Percentiles rank a stretch among this genome's conserved stretches.
phyloP scores from a whole-genome alignment of 2,797 vertebrate genomes.

The Danionella dracula region DNA sequence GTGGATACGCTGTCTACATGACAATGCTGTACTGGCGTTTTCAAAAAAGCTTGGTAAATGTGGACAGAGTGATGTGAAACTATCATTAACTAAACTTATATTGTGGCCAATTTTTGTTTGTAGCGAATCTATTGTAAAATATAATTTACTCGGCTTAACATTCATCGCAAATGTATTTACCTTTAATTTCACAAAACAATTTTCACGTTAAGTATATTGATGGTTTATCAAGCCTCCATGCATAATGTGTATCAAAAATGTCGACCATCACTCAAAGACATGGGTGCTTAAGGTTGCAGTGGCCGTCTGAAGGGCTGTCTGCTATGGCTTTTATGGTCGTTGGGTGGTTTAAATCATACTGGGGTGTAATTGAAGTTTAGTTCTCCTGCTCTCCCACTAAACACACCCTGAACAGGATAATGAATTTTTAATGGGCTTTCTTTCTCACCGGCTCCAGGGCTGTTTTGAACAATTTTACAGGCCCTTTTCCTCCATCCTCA shows the following conservation, averaged over 20 bases:
- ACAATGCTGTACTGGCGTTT: too few relatives aligned
- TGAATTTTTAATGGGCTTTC: slow-evolving; percentile 60
- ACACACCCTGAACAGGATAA: slow-evolving; percentile 59
- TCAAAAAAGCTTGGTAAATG: too few relatives aligned
- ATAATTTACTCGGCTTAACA: too few relatives aligned
- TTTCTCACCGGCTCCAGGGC: slow-evolving; percentile 45
- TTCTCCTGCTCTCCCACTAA: slow-evolving; percentile 52
- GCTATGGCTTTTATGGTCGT: slow-evolving; percentile 50
- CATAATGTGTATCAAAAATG: slow-evolving; percentile 16
- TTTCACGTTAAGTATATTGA: too few relatives aligned
- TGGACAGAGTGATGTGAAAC: too few relatives aligned
- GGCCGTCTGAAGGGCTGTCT: slow-evolving; percentile 16
- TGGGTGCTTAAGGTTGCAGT: not conserved
- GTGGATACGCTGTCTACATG: too few relatives aligned
- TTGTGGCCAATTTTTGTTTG: too few relatives aligned
- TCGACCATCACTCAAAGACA: slow-evolving; percentile 7
- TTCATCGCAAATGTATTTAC: too few relatives aligned
- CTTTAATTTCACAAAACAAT: too few relatives aligned
- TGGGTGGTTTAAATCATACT: slow-evolving; percentile 52
- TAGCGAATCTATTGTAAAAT: too few relatives aligned
- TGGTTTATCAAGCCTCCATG: too few relatives aligned
- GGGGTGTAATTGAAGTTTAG: slow-evolving; percentile 61
- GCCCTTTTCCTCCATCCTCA: slow-evolving; percentile 53
- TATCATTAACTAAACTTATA: too few relatives aligned
- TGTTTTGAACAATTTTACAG: slow-evolving; percentile 66